Percentiles rank a stretch among this genome's conserved stretches.
phyloP scores from a whole-genome alignment of 2,113 vertebrate species.

The Dicrurus megarhynchus region DNA sequence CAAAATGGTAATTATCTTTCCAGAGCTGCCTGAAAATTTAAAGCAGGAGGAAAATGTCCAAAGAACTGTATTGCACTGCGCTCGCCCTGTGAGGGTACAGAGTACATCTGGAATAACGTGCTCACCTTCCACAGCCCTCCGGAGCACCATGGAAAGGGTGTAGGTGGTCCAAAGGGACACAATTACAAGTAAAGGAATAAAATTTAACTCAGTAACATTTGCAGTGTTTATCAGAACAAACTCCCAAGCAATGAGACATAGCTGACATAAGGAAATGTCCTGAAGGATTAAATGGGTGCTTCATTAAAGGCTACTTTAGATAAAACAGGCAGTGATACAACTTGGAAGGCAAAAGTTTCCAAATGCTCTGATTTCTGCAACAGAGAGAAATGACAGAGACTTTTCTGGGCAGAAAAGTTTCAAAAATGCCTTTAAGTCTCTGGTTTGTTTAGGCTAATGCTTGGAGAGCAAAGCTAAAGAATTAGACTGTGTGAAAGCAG shows the following conservation, averaged over 20 bases:
- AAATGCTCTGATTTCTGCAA: background rate
- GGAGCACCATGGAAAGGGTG: background rate
- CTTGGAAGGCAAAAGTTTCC: background rate
- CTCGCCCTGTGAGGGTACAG: background rate
- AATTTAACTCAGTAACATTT: background rate
- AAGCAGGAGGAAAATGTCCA: background rate
- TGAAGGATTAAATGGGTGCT: background rate
- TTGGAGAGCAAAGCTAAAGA: background rate
- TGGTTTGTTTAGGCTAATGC: background rate
- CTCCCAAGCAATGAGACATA: conserved; percentile 38
- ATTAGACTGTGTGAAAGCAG: background rate
- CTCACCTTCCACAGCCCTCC: background rate
- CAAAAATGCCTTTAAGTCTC: background rate
- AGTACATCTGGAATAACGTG: background rate
- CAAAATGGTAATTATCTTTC: conserved; percentile 21
- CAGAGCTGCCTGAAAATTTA: conserved; percentile 1
- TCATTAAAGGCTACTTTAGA: background rate
- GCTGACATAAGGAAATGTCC: conserved; percentile 1
- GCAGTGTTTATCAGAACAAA: conserved; percentile 29
- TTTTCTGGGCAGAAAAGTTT: background rate
- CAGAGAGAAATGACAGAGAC: background rate
- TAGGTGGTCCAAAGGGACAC: conserved; percentile 26
- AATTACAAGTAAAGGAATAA: background rate
- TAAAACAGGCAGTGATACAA: background rate
- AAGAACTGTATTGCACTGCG: background rate